Evolutionary conservation across 2,797 vertebrate genomes (phyloP), one percentile per base, ranked within the genome.

Genomic region (Diplodus puntazzo): DNA sequence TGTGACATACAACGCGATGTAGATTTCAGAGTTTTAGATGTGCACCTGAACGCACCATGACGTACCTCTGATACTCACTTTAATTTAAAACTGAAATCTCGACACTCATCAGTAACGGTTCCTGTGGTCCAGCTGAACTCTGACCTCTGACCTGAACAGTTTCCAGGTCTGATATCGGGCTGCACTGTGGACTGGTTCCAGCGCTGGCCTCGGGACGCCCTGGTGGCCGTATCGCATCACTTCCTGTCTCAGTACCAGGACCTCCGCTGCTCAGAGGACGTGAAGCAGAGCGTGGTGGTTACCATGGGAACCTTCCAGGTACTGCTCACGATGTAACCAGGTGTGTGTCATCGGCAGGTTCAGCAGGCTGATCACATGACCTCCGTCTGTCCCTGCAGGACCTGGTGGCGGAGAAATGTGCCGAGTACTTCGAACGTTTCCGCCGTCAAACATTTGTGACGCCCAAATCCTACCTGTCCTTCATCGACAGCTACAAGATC

Each of bases 101-200:
- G 8, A 34, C 34, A 34, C 34, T 8, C 34, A 2, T 9, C 8
- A 34, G 34, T 34, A 2, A 34, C 34, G 8, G 34, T 7, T 9
- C 34, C 34, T 34, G 34, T 34, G 34, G 34, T 34, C 7, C 6
- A 34, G 42, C n/a, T 66, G 25, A 39, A 0, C 55, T 11, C 20
- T 77, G 34, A 75, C 70, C 67, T 73, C 12, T 82, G 66, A 67
- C 66, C 57, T 46, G 4, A 13, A 18, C 85, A 92, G 92, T 97
- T 97, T 72, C 96, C 96, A 2, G 95, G 95, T 27, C 91, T 97
- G 80, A 96, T 97, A 83, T 97, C 96, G 0, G 96, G 96, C 79
- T 97, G 96, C 84, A 97, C 96, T 0, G 89, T 97, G 74, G 96
- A 97, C 92, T 97, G 96, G 96, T 97, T 97, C 87, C 96, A 96